phyloP scores from a whole-genome alignment of 2,797 vertebrate species.

The Cottoperca gobio region DNA sequence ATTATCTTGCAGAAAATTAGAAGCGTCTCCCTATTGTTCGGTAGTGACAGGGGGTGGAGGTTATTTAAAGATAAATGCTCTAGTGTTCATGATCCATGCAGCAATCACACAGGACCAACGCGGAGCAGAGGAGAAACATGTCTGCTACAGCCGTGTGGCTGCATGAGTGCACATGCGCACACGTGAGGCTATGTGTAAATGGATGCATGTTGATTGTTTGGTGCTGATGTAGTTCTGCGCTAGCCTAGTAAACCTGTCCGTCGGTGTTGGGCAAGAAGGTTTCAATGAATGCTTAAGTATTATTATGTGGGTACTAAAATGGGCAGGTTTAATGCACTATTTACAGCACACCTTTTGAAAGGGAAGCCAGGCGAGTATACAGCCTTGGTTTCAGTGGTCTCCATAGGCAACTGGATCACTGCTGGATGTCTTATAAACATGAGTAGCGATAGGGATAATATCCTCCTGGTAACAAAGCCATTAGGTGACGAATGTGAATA shows the following conservation, averaged over 20 bases:
- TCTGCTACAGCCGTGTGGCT: slow-evolving; percentile 52
- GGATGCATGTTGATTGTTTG: slow-evolving; percentile 49
- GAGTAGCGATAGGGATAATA: slow-evolving; percentile 57
- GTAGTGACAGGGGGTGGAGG: slow-evolving; percentile 72
- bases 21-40: slow-evolving; percentile 87
- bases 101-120: slow-evolving; percentile 71
- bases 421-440: slow-evolving; percentile 72
- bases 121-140: slow-evolving; percentile 49
- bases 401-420: slow-evolving; percentile 74
- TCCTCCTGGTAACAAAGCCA: slow-evolving; percentile 74
- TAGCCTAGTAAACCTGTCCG: slow-evolving; percentile 48
- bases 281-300: slow-evolving; percentile 41
- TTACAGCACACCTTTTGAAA: slow-evolving; percentile 59
- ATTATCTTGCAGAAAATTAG: slow-evolving; percentile 90
- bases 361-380: slow-evolving; percentile 52
- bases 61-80: slow-evolving; percentile 86
- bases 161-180: slow-evolving; percentile 48
- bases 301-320: slow-evolving; percentile 53
- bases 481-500: slow-evolving; percentile 60
- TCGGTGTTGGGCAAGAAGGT: slow-evolving; percentile 18
- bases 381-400: slow-evolving; percentile 72
- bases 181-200: slow-evolving; percentile 34
- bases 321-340: slow-evolving; percentile 61
- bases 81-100: slow-evolving; percentile 75
- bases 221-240: slow-evolving; percentile 38